These are phyloP conservation scores for Fragum sueziense DNA, from an alignment of 2,888 invertebrate genomes.

Conservation along the genomic window DNA sequence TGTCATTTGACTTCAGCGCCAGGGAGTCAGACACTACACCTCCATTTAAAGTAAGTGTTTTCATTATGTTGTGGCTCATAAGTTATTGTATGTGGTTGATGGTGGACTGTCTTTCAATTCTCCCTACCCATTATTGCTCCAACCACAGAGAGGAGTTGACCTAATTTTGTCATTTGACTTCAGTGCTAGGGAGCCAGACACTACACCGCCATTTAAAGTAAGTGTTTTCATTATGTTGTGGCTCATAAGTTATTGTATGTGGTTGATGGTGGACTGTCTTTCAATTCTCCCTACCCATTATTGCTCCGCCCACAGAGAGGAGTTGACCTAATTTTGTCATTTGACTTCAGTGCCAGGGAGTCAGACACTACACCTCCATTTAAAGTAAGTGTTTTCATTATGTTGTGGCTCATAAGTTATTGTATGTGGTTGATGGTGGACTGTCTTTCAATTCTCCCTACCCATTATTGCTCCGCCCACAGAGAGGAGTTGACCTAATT, in stretches of 20 bases:
- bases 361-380: conserved; percentile 82
- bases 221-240: no score
- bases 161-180: conserved; percentile 83
- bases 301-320: conserved; percentile 82
- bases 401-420: no score
- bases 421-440: conserved; percentile 83
- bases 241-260: no score
- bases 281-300: conserved; percentile 83
- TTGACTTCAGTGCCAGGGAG: conserved; percentile 82
- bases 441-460: conserved; percentile 83
- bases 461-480: conserved; percentile 82
- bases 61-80: no score
- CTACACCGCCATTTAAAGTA: conserved; percentile 82
- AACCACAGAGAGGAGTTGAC: conserved; percentile 82
- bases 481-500: conserved; percentile 82
- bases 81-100: conserved; percentile 83
- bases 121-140: conserved; percentile 83
- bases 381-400: no score
- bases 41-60: conserved; percentile 81
- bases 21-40: conserved; percentile 79
- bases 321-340: conserved; percentile 82
- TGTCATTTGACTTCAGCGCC: conserved; percentile 83
- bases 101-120: conserved; percentile 79
- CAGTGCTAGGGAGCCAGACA: conserved; percentile 80
- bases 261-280: conserved; percentile 83